Evolutionary conservation across 1,140 invertebrate genomes (phyloP).

Genomic region (Lordiphosa collinella): DNA sequence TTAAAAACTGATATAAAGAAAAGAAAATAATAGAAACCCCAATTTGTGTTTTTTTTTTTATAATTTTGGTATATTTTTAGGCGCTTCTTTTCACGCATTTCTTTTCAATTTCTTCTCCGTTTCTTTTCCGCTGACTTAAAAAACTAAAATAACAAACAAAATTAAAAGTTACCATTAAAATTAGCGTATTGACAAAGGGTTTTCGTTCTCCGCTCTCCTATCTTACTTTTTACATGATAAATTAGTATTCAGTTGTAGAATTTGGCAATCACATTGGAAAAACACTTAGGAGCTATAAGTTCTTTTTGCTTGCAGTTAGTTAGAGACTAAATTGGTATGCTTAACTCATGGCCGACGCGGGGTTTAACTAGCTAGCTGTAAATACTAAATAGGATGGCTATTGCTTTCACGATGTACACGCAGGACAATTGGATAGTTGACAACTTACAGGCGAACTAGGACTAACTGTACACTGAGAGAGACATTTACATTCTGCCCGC

Average conservation of each 20-base stretch:
- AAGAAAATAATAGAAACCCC: slow-evolving; percentile 36
- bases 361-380: too few species aligned
- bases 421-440: slow-evolving; percentile 42
- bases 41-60: slow-evolving; percentile 27
- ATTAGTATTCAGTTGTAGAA: slow-evolving; percentile 59
- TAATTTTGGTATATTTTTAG: slow-evolving; percentile 60
- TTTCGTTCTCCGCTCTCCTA: slow-evolving; percentile 14
- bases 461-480: slow-evolving; percentile 55
- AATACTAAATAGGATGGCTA: slow-evolving; percentile 36
- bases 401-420: slow-evolving; percentile 75
- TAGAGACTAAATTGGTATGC: slow-evolving; percentile 18
- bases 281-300: slow-evolving; percentile 74
- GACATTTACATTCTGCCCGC: slow-evolving; percentile 20
- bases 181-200: slow-evolving; percentile 9
- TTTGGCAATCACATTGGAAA: slow-evolving; percentile 78
- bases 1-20: neutral
- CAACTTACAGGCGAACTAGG: slow-evolving; percentile 25
- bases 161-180: slow-evolving; percentile 45
- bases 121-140: slow-evolving; percentile 42
- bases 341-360: slow-evolving; percentile 16
- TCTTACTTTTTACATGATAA: slow-evolving; percentile 40
- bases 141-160: slow-evolving; percentile 78
- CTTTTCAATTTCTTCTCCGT: slow-evolving; percentile 11
- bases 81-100: slow-evolving; percentile 10
- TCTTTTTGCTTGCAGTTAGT: slow-evolving; percentile 42